Percentiles rank a stretch among this genome's conserved stretches.
These are phyloP conservation scores for Chelonus insularis DNA, from an alignment of 1,140 invertebrate genomes.

Conservation along the genomic window DNA sequence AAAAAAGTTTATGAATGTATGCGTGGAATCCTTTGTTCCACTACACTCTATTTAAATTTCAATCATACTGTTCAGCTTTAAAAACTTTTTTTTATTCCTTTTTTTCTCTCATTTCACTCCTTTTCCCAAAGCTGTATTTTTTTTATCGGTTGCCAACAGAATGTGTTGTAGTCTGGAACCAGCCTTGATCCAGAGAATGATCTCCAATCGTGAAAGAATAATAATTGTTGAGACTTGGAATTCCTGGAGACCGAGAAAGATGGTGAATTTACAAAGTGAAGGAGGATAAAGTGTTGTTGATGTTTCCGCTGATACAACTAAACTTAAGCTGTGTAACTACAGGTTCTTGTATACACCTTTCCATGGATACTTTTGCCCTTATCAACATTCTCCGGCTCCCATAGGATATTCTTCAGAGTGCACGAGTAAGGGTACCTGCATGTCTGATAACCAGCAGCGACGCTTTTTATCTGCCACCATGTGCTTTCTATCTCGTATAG, in stretches of 20 bases:
- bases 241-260: no score
- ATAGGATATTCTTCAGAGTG: conserved; percentile 10
- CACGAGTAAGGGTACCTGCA: conserved; percentile 31
- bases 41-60: conserved; percentile 5
- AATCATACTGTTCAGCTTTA: neutral
- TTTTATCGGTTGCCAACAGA: no score
- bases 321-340: neutral
- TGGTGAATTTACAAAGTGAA: no score
- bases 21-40: conserved; percentile 8
- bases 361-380: conserved; percentile 14
- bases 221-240: no score
- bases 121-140: neutral
- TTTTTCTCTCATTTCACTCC: neutral
- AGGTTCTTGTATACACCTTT: conserved; percentile 4
- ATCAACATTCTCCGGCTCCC: conserved; percentile 17
- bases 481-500: conserved; percentile 7
- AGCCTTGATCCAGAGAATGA: no score
- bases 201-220: no score
- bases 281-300: neutral
- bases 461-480: conserved; percentile 22
- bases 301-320: neutral
- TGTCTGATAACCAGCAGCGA: conserved; percentile 30
- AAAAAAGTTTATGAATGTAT: conserved; percentile 16
- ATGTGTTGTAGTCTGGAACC: no score
- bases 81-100: neutral